These are phyloP conservation scores for Amiota minor DNA, from an alignment of 2,888 invertebrate species.

Conservation along the genomic window DNA sequence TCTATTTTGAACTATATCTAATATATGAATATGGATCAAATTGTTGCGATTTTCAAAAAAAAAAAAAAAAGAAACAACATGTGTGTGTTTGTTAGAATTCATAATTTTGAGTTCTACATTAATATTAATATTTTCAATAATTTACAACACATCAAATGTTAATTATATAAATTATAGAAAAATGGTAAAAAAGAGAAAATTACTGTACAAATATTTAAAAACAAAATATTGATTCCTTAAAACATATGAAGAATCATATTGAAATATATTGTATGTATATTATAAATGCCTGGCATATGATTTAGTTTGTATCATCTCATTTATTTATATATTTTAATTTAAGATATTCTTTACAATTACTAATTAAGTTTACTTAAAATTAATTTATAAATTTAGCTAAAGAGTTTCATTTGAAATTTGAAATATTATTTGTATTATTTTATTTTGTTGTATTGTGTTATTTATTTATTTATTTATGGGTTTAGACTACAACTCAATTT, in stretches of 20 bases:
- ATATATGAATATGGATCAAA: too few species aligned
- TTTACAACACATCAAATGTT: not conserved
- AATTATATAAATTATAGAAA: not conserved
- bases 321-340: constrained; percentile 26
- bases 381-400: constrained; percentile 55
- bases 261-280: not conserved
- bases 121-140: not conserved
- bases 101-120: too few species aligned
- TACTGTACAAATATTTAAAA: constrained; percentile 12
- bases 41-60: too few species aligned
- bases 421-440: constrained; percentile 19
- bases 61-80: too few species aligned
- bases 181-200: not conserved
- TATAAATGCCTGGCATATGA: constrained; percentile 24
- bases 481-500: constrained; percentile 44
- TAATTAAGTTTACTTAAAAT: constrained; percentile 39
- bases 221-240: not conserved
- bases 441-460: constrained; percentile 18
- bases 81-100: too few species aligned
- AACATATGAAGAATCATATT: not conserved
- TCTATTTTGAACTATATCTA: too few species aligned
- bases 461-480: constrained; percentile 19
- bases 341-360: constrained; percentile 10
- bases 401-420: constrained; percentile 25
- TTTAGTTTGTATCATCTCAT: constrained; percentile 1